Percentiles rank a stretch among this genome's conserved stretches.
Conservation (phyloP, 2,888 invertebrate genomes). For the Caenorhabditis sp. region DNA sequence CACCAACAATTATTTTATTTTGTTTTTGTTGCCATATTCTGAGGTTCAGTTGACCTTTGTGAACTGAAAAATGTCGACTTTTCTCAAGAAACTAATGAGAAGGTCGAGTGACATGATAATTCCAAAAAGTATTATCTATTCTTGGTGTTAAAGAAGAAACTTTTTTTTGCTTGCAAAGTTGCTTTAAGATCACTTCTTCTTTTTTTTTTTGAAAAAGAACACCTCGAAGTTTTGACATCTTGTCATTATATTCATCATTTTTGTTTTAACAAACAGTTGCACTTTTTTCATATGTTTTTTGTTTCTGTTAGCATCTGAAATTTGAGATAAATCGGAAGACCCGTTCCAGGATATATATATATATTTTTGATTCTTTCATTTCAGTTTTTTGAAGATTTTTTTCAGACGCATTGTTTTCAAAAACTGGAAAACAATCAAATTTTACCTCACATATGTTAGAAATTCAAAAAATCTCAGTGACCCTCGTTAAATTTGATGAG, state of each 20-base stretch:
- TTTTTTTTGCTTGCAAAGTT: too few relatives aligned
- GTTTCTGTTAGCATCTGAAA: not conserved
- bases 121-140: too few relatives aligned
- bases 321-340: not conserved
- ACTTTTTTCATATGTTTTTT: not conserved
- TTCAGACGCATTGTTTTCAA: not conserved
- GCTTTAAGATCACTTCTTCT: too few relatives aligned
- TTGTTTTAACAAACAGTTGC: not conserved
- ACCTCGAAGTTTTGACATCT: too few relatives aligned
- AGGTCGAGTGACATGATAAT: not conserved
- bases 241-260: not conserved
- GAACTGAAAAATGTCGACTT: not conserved
- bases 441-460: not conserved
- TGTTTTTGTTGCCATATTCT: not conserved
- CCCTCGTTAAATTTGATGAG: not conserved
- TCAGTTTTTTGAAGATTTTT: not conserved
- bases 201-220: too few relatives aligned
- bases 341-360: too few relatives aligned
- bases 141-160: too few relatives aligned
- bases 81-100: not conserved
- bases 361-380: not conserved
- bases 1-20: conserved; percentile 7
- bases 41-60: not conserved
- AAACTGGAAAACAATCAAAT: not conserved
- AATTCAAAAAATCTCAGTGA: not conserved